Percentiles rank a stretch among this genome's conserved stretches.
Conservation (phyloP, 2,113 vertebrate species). For the Perccottus glenii region DNA sequence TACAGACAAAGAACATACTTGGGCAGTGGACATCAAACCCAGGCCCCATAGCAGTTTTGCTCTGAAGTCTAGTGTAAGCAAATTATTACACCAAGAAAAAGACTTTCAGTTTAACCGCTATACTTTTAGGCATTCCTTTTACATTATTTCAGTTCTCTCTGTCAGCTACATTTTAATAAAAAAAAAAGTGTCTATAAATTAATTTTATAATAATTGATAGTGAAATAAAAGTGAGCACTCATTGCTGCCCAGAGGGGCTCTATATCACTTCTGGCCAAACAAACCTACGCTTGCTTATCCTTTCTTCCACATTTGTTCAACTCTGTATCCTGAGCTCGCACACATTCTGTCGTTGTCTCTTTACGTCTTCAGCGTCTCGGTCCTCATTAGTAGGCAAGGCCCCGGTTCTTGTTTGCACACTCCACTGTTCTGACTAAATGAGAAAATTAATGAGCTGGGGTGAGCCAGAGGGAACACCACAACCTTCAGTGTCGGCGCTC, state of each 20-base stretch:
- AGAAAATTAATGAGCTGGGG: slow-evolving; percentile 74
- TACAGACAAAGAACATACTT: too few relatives aligned
- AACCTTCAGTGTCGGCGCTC: slow-evolving; percentile 44
- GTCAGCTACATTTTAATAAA: background rate
- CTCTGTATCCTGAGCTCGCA: background rate
- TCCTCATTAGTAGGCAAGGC: slow-evolving; percentile 68
- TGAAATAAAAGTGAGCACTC: background rate
- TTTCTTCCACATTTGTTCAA: background rate
- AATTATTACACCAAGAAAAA: too few relatives aligned
- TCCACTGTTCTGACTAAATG: slow-evolving; percentile 74
- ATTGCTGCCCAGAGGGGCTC: background rate
- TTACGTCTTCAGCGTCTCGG: slow-evolving; percentile 21
- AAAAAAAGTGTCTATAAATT: background rate
- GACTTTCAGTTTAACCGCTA: too few relatives aligned
- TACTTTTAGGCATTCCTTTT: too few relatives aligned
- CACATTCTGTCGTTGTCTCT: background rate
- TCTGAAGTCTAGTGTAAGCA: too few relatives aligned
- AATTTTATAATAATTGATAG: background rate
- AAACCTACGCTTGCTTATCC: background rate
- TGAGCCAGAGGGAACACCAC: slow-evolving; percentile 55
- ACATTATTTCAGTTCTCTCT: too few relatives aligned
- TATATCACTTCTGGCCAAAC: background rate
- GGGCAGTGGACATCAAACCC: too few relatives aligned
- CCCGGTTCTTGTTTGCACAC: slow-evolving; percentile 68
- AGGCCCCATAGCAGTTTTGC: too few relatives aligned